phyloP scores from a whole-genome alignment of 2,888 invertebrate genomes.

The Macaria notata region DNA sequence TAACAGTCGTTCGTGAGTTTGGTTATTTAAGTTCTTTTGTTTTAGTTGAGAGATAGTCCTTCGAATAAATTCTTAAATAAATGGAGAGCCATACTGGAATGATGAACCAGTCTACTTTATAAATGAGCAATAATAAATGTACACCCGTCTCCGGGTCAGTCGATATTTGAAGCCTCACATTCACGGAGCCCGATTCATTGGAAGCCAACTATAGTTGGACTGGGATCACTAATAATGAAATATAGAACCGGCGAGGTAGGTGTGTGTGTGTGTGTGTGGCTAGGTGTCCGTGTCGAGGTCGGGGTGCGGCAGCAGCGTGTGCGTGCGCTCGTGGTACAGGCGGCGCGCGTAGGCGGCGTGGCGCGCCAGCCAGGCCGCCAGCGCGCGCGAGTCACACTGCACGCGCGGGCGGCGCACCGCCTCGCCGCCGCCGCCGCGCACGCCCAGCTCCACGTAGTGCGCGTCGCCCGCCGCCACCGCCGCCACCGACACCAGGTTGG shows the following conservation, averaged over 20 bases:
- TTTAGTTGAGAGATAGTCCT: not conserved
- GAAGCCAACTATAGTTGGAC: too few species aligned
- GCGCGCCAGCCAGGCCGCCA: constrained; percentile 87
- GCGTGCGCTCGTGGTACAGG: constrained; percentile 90
- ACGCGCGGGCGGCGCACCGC: constrained; percentile 87
- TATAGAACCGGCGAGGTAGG: too few species aligned
- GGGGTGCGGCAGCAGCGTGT: constrained; percentile 82
- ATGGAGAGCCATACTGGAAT: not conserved
- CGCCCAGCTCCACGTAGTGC: constrained; percentile 88
- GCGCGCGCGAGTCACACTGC: constrained; percentile 87
- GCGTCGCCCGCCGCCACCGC: constrained; percentile 80
- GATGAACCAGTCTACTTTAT: not conserved
- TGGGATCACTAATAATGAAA: too few species aligned
- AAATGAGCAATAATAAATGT: not conserved
- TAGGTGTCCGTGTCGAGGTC: constrained; percentile 49
- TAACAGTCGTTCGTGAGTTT: too few species aligned
- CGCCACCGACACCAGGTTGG: constrained; percentile 86
- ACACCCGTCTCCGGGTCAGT: not conserved
- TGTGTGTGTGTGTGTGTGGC: too few species aligned
- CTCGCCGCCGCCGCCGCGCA: constrained; percentile 75
- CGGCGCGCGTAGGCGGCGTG: constrained; percentile 95
- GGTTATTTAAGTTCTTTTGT: too few species aligned
- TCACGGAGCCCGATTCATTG: too few species aligned
- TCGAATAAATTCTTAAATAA: too few species aligned
- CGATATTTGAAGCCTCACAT: too few species aligned